Evolutionary conservation across 2,113 vertebrate species (phyloP).

Genomic region (Channa argus): DNA sequence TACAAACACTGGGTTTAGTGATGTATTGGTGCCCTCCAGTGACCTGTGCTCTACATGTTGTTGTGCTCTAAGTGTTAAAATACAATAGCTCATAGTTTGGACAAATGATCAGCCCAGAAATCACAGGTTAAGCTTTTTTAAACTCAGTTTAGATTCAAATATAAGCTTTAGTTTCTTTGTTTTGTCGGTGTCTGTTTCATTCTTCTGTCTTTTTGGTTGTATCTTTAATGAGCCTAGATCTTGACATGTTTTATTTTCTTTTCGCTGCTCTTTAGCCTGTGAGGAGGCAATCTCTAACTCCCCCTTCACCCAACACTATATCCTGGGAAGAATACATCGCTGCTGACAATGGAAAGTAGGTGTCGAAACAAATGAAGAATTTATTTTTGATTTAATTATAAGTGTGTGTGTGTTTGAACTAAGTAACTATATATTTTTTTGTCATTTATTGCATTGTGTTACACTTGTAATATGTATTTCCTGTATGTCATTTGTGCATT

Average conservation of each 20-base stretch:
- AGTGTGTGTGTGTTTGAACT: too few relatives aligned
- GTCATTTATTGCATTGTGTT: too few relatives aligned
- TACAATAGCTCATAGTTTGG: too few relatives aligned
- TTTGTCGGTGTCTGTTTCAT: not conserved
- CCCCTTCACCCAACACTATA: conserved; percentile 93
- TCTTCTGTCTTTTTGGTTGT: not conserved
- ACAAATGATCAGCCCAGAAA: too few relatives aligned
- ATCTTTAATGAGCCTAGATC: too few relatives aligned
- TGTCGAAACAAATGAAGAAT: not conserved
- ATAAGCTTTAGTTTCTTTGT: not conserved
- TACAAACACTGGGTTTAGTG: not conserved
- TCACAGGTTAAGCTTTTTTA: not conserved
- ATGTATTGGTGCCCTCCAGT: conserved; percentile 53
- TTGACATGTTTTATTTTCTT: not conserved
- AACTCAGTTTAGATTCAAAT: not conserved
- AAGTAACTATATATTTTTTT: too few relatives aligned
- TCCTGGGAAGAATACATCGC: conserved; percentile 98
- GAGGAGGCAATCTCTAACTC: conserved; percentile 92
- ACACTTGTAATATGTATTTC: too few relatives aligned
- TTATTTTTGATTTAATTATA: too few relatives aligned
- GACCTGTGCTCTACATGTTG: not conserved
- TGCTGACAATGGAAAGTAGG: conserved; percentile 95
- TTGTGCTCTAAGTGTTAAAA: too few relatives aligned
- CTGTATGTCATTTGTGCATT: too few relatives aligned
- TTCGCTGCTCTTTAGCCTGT: conserved; percentile 83